Conservation (phyloP, 2,888 invertebrate species). For the Perizoma flavofasciatum region DNA sequence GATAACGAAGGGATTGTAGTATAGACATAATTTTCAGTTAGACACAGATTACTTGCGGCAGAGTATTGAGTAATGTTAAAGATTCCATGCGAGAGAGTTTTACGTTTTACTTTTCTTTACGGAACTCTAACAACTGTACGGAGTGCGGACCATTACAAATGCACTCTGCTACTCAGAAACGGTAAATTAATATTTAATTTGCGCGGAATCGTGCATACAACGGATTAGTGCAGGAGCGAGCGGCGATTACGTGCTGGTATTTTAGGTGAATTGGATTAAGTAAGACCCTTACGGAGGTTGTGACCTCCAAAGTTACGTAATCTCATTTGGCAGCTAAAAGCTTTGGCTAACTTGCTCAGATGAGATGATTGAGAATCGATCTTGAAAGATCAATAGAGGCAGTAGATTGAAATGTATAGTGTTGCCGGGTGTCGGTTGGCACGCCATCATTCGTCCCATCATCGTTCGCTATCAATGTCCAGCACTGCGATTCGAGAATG, state of each 20-base stretch:
- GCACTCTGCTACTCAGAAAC: conserved; percentile 25
- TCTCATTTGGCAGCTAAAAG: conserved; percentile 24
- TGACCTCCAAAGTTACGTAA: conserved; percentile 22
- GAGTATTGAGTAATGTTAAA: too few species aligned
- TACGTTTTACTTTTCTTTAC: neutral
- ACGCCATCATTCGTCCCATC: too few species aligned
- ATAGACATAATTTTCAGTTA: too few species aligned
- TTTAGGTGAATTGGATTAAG: conserved; percentile 25
- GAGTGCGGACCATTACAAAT: conserved; percentile 20
- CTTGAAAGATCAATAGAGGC: too few species aligned
- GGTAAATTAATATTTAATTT: conserved; percentile 32
- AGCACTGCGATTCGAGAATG: too few species aligned
- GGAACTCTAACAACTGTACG: conserved; percentile 24
- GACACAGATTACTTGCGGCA: too few species aligned
- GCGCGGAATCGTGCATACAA: conserved; percentile 19
- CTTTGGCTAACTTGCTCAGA: conserved; percentile 13
- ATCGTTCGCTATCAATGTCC: too few species aligned
- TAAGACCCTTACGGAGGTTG: conserved; percentile 5
- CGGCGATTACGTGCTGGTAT: conserved; percentile 18
- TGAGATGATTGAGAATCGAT: neutral
- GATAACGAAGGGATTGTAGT: too few species aligned
- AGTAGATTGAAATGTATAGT: too few species aligned
- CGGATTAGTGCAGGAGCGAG: conserved; percentile 22
- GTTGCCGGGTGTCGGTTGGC: too few species aligned
- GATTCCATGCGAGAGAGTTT: neutral